Base-by-base conservation (phyloP, 2,888 invertebrate genomes). In the Meliscaeva auricollis region DNA sequence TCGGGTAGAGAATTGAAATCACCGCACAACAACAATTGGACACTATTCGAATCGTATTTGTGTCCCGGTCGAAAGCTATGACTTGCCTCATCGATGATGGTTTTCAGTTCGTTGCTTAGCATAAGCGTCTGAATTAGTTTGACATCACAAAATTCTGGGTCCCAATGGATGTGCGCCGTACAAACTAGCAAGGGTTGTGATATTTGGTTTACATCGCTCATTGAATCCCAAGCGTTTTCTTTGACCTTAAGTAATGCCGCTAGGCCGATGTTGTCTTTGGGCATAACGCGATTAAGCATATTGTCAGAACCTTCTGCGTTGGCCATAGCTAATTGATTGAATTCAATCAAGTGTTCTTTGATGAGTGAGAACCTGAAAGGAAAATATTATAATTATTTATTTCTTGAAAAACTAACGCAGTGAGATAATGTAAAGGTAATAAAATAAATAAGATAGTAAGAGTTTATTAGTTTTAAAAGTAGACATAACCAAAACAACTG, bases 111-210 rank as follows among this genome's bases (percentile, higher is more conserved):
- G 92, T 98, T 97, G 93, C 98, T 97, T 88, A 99, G 93, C 98
- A 99, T 99, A 97, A 99, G 98, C 41, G 98, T 98, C 93, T 99
- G 99, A 88, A 99, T 98, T 58, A 99, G 94, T 93, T 99, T 99
- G 60, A 99, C 99, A 93, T 99, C 99, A 92, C 99, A 98, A 93
- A 96, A 99, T 93, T 99, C 99, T 0, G 99, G 99, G 94, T 99
- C 99, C 99, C 99, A 99, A 93, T 99, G 99, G 89, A 99, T 98
- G 93, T 99, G 99, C 41, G 99, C 99, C 35, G 99, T 99, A 92
- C 99, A 98, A 68, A 99, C 98, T 82, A 99, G 93, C 84, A 99
- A 94, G 20, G 97, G 97, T 91, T 97, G 97, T 88, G 95, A 95
- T 88, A 95, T 94, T 93, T 95, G 95, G 87, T 94, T 94, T 88